Evolutionary conservation across 1,140 invertebrate species (phyloP).

Genomic region (Drosophila lacteicornis): DNA sequence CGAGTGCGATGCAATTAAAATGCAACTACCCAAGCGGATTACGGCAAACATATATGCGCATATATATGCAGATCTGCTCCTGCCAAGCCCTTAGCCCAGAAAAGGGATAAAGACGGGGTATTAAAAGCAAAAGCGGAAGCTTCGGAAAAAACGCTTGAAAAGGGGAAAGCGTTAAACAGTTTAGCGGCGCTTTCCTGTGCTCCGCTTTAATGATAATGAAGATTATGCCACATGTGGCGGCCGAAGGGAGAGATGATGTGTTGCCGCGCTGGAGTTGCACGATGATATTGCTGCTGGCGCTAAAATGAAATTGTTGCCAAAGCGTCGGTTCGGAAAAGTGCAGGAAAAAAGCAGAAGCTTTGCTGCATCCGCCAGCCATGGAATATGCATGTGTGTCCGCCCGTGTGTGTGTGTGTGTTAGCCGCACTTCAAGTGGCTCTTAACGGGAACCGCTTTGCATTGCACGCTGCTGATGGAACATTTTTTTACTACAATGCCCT

Average conservation of each 20-base stretch:
- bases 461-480: slow-evolving; percentile 41
- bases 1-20: slow-evolving; percentile 76
- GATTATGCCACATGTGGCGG: slow-evolving; percentile 57
- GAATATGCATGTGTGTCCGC: slow-evolving; percentile 10
- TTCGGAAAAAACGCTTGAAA: slow-evolving; percentile 24
- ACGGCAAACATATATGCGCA: slow-evolving; percentile 21
- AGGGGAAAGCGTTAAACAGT: slow-evolving; percentile 63
- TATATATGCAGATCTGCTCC: slow-evolving; percentile 29
- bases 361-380: neutral
- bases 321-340: slow-evolving; percentile 53
- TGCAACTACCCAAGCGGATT: slow-evolving; percentile 65
- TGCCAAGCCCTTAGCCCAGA: slow-evolving; percentile 41
- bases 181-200: slow-evolving; percentile 66
- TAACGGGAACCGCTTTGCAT: slow-evolving; percentile 73
- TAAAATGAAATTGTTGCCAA: slow-evolving; percentile 69
- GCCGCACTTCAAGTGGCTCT: slow-evolving; percentile 69
- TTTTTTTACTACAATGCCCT: slow-evolving; percentile 9
- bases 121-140: slow-evolving; percentile 63
- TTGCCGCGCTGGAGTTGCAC: slow-evolving; percentile 40
- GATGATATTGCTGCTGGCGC: slow-evolving; percentile 45
- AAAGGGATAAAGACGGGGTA: slow-evolving; percentile 1
- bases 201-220: slow-evolving; percentile 80
- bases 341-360: slow-evolving; percentile 44
- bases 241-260: slow-evolving; percentile 43
- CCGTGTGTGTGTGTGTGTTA: slow-evolving; percentile 21